Evolutionary conservation across 2,797 vertebrate genomes (phyloP).

Genomic region (Siniperca scherzeri): DNA sequence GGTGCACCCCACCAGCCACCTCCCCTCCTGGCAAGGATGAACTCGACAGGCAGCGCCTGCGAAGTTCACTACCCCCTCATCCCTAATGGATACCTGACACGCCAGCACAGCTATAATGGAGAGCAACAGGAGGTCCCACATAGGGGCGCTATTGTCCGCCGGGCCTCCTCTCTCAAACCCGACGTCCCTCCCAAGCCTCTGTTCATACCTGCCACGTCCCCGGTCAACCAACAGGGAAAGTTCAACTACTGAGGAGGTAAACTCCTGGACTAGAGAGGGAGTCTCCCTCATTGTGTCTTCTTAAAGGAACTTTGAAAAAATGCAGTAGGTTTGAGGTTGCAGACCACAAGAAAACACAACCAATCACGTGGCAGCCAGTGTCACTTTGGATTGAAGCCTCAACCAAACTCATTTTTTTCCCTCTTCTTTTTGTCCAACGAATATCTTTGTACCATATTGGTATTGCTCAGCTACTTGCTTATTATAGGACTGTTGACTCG

Average conservation of each 20-base stretch:
- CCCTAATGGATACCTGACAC: conserved; percentile 85
- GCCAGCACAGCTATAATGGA: conserved; percentile 88
- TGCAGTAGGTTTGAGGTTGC: conserved; percentile 58
- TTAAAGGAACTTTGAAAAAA: conserved; percentile 62
- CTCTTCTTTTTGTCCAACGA: conserved; percentile 77
- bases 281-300: conserved; percentile 46
- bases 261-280: conserved; percentile 62
- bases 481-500: conserved; percentile 81
- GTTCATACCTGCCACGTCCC: conserved; percentile 88
- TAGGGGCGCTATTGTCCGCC: conserved; percentile 87
- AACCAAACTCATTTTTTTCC: conserved; percentile 79
- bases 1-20: conserved; percentile 84
- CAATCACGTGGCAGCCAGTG: conserved; percentile 68
- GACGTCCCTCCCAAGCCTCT: conserved; percentile 87
- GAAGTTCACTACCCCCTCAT: conserved; percentile 88
- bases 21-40: conserved; percentile 89
- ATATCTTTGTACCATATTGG: conserved; percentile 93
- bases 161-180: conserved; percentile 88
- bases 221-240: conserved; percentile 85
- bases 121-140: conserved; percentile 85
- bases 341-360: conserved; percentile 54
- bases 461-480: conserved; percentile 89
- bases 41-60: conserved; percentile 86
- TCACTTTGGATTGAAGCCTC: conserved; percentile 81
- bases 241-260: conserved; percentile 89